Evolutionary conservation across 2,888 invertebrate species (phyloP).

Genomic region (Oxyscelio sp.): DNA sequence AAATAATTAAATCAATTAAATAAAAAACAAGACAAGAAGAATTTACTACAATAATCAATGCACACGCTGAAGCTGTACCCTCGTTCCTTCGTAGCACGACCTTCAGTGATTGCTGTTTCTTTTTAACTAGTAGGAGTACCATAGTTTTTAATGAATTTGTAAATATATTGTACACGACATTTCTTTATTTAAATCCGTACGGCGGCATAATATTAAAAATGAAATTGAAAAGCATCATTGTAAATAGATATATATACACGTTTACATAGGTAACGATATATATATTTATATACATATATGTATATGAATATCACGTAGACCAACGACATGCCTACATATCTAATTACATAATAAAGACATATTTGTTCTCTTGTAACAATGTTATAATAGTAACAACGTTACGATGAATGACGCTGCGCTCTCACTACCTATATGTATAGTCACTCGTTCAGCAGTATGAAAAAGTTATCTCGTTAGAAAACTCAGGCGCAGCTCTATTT

Average conservation of each 20-base stretch:
- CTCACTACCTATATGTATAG: constrained; percentile 84
- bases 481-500: too few species aligned
- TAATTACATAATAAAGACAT: constrained; percentile 78
- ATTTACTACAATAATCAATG: constrained; percentile 26
- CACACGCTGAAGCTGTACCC: constrained; percentile 44
- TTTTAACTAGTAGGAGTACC: constrained; percentile 50
- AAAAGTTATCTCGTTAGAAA: constrained; percentile 81
- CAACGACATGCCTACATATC: constrained; percentile 86
- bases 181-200: constrained; percentile 74
- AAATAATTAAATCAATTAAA: neutral
- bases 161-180: constrained; percentile 71
- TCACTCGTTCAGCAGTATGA: constrained; percentile 86
- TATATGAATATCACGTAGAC: constrained; percentile 71
- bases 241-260: constrained; percentile 35
- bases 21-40: constrained; percentile 16
- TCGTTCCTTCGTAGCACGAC: constrained; percentile 77
- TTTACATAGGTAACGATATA: constrained; percentile 7
- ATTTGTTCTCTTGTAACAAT: constrained; percentile 76
- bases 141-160: constrained; percentile 66
- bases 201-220: constrained; percentile 77
- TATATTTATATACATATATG: constrained; percentile 56
- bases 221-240: constrained; percentile 43
- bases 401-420: constrained; percentile 83
- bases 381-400: constrained; percentile 80
- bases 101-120: constrained; percentile 72